Conservation (phyloP, 2,888 invertebrate species). For the Lobophora halterata region DNA sequence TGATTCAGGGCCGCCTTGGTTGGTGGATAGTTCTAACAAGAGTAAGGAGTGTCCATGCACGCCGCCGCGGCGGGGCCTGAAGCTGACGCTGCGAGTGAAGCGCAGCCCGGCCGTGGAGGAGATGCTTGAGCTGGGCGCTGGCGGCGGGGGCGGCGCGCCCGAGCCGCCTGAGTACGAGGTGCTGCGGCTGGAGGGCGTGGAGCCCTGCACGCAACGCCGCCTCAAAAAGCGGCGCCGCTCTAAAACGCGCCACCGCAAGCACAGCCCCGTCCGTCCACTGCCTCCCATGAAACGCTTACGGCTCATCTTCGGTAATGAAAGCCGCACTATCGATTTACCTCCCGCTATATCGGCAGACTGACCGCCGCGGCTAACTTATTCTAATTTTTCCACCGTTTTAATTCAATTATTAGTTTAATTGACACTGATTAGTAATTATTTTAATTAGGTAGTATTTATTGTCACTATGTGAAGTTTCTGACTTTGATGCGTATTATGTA, state of each 20-base stretch:
- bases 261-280: constrained; percentile 79
- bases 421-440: constrained; percentile 75
- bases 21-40: constrained; percentile 70
- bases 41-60: constrained; percentile 78
- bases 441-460: constrained; percentile 69
- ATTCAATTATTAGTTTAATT: constrained; percentile 78
- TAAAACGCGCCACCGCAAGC: constrained; percentile 73
- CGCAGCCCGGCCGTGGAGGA: constrained; percentile 92
- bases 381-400: constrained; percentile 76
- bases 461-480: constrained; percentile 64
- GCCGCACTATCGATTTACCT: constrained; percentile 93
- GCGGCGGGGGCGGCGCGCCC: constrained; percentile 85
- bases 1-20: constrained; percentile 64
- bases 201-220: constrained; percentile 76
- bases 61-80: constrained; percentile 83
- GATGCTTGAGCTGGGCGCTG: constrained; percentile 86
- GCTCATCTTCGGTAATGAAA: constrained; percentile 93
- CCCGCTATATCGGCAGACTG: constrained; percentile 83
- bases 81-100: constrained; percentile 92
- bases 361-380: constrained; percentile 69
- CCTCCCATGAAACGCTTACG: constrained; percentile 92
- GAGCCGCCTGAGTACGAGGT: constrained; percentile 92
- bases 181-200: constrained; percentile 89
- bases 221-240: constrained; percentile 79
- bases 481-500: constrained; percentile 66